Evolutionary conservation across 2,888 invertebrate species (phyloP), one percentile per base, ranked within the genome.

Genomic region (Saturnia pavonia): DNA sequence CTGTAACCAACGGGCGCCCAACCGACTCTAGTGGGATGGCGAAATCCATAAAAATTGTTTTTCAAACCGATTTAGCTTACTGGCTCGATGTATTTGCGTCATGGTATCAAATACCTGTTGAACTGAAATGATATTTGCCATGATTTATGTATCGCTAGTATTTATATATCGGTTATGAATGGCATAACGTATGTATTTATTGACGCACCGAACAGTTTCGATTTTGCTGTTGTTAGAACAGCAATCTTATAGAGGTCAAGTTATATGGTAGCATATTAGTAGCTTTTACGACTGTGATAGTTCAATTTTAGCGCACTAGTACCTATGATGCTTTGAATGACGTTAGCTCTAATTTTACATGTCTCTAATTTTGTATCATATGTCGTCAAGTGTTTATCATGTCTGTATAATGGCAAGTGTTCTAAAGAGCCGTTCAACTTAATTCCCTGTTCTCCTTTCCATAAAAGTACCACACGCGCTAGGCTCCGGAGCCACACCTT

Each of bases 11-110:
- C 40, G 65, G 68, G 68, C 54, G 68, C 51, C 34, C 40, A 45
- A 68, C 54, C 51, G 68, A 22, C 68, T 68, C 27, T 25, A 48
- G 69, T 69, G 69, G 65, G 65, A 69, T 63, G 69, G 45, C 19
- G 51, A 51, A 68, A 68, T 68, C 65, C 48, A 63, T 69, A 69
- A 69, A 69, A 34, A 69, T 65, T 65, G 69, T 69, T 69, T 69
- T 69, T 69, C 45, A 63, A 34, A 69, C 69, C 45, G 69, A 69
- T 65, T 69, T 69, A 69, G 43, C 63, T 69, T 48, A 54, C 54
- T 68, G 40, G 54, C 65, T 34, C 57, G 54, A 40, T 48, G 67
- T 57, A 57, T 70, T 70, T 68, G 70, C 70, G 67, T 68, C 67
- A 68, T 57, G 43, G 57, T 54, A 43, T 43, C 42, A 60, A 43